Evolutionary conservation across 2,797 vertebrate species (phyloP).

Genomic region (Simalia tracyae): DNA sequence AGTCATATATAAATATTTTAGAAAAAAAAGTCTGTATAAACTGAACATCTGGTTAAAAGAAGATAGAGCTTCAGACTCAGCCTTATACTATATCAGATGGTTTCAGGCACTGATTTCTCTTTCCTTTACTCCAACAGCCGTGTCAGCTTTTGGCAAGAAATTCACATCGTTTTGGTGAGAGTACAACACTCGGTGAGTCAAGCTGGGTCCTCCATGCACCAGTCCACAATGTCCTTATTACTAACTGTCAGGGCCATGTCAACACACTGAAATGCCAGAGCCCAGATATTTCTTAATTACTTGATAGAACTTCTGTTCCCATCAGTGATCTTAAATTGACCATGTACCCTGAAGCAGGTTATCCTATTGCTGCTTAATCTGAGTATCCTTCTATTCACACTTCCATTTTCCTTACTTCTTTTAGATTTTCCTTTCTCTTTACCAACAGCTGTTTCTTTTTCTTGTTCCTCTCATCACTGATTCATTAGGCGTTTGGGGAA

Average conservation of each 20-base stretch:
- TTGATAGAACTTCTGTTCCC: not conserved
- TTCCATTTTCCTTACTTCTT: not conserved
- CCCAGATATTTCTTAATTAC: not conserved
- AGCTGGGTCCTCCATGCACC: not conserved
- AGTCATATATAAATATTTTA: not conserved
- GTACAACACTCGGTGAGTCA: conserved; percentile 77
- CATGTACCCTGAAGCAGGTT: not conserved
- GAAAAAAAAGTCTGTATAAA: not conserved
- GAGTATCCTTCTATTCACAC: not conserved
- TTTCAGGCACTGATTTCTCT: conserved; percentile 31
- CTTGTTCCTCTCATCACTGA: rapidly evolving
- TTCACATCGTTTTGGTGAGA: conserved; percentile 99
- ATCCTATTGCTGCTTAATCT: not conserved
- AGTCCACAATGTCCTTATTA: not conserved
- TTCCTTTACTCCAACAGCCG: conserved; percentile 77
- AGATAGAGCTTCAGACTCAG: not conserved
- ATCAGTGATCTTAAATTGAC: not conserved
- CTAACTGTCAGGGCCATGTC: not conserved
- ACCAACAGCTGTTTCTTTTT: not conserved
- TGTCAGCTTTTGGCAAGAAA: conserved; percentile 97
- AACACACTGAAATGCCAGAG: not conserved
- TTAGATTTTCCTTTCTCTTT: not conserved
- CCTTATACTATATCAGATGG: not conserved
- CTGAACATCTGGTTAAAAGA: not conserved
- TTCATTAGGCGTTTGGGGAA: conserved; percentile 67